Base-by-base conservation (phyloP, 2,113 vertebrate species). In the Psittacara wagleri region DNA sequence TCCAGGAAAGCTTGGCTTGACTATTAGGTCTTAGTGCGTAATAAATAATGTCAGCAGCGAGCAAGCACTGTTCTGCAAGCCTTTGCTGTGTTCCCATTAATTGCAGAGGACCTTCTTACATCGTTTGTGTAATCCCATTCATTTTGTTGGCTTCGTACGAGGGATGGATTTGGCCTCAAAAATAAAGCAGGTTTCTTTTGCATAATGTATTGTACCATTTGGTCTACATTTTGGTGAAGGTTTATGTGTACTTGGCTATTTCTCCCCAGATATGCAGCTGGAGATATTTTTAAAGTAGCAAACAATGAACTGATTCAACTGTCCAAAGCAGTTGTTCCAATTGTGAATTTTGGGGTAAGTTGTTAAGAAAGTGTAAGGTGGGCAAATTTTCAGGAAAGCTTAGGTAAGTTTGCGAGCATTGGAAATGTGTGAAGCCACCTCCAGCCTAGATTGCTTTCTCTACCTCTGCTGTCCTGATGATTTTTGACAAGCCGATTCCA, bases 171-270 rank as follows among this genome's bases (percentile, higher is more conserved):
- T 95, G 92, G 90, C 91, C 85, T 91, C 59, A 70, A 67, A 94
- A 94, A 92, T 88, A 90, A 94, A 97, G 69, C 82, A 96, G 94
- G 82, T 93, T 95, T 95, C 93, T 88, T 93, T 88, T 96, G 93
- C 92, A 96, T 96, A 95, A 96, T 94, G 92, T 94, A 94, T 94
- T 10, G n/a, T 69, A 96, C 88, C 96, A 92, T 97, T 96, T 95
- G 93, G 86, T 91, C 94, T 92, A 63, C 77, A 86, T 94, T 95
- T 95, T 70, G 66, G 86, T 94, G 87, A 68, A 95, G 90, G 91
- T 96, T 96, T 91, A 88, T 94, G 84, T 92, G 75, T 49, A 69
- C 76, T 96, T 80, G 88, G 90, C 88, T 82, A 95, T 92, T 93
- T 88, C 69, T 95, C 78, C 66, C 73, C 66, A 79, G 88, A 85